Percentiles rank a stretch among this genome's conserved stretches.
Conservation (phyloP, 2,113 vertebrate genomes). For the Oreochromis tanganicae region DNA sequence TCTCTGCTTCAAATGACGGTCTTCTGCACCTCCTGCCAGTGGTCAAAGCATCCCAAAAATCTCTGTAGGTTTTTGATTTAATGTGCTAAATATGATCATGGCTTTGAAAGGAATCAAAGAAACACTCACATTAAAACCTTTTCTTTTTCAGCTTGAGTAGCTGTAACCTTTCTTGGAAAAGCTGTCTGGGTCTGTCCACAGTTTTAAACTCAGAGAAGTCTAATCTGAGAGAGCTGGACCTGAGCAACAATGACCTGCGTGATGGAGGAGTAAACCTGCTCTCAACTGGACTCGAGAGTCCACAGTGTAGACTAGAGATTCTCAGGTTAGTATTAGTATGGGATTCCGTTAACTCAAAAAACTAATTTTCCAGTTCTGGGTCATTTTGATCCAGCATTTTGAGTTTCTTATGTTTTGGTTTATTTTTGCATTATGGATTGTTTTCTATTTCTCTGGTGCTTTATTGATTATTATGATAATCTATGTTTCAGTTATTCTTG, state of each 20-base stretch:
- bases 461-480: no score
- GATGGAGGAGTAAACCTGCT: neutral
- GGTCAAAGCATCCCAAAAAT: constrained; percentile 2
- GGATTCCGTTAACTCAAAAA: no score
- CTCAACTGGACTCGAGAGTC: neutral
- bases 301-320: neutral
- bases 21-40: neutral
- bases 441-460: no score
- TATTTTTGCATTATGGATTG: no score
- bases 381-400: no score
- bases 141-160: neutral
- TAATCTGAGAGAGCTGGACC: neutral
- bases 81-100: neutral
- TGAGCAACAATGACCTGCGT: neutral
- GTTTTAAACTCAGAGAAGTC: neutral
- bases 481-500: no score
- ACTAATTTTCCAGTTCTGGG: no score
- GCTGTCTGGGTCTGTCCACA: neutral
- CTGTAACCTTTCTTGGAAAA: neutral
- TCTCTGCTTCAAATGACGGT: neutral
- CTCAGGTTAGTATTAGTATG: neutral
- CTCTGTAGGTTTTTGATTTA: neutral
- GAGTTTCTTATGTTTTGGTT: no score
- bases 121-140: neutral
- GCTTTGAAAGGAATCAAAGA: neutral